These are phyloP conservation scores for Cyprinella venusta DNA, from an alignment of 2,797 vertebrate species.

Conservation along the genomic window DNA sequence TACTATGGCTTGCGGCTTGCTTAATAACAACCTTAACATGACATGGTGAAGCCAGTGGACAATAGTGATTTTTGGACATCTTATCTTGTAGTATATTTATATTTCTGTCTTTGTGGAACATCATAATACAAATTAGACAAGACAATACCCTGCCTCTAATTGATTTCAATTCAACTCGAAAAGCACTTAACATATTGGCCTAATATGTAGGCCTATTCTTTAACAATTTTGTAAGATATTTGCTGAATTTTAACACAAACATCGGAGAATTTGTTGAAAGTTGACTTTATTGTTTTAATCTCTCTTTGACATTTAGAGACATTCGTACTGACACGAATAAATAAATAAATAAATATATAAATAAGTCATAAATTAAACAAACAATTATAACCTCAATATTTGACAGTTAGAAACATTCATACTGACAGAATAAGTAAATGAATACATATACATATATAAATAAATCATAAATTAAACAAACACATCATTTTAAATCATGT, in stretches of 20 bases:
- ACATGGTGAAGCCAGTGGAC: not conserved
- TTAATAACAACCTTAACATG: not conserved
- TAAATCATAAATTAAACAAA: not conserved
- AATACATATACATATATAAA: not conserved
- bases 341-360: conserved; percentile 13
- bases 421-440: not conserved
- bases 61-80: not conserved
- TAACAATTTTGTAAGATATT: not conserved
- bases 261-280: not conserved
- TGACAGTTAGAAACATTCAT: not conserved
- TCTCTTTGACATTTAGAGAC: not conserved
- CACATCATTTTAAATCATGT: not conserved
- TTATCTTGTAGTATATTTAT: not conserved
- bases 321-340: not conserved
- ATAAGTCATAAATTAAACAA: not conserved
- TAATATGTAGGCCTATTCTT: not conserved
- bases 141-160: not conserved
- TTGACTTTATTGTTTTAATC: not conserved
- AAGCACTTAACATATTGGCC: not conserved
- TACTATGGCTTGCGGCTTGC: not conserved
- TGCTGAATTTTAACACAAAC: not conserved
- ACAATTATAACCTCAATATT: not conserved
- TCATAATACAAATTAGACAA: not conserved
- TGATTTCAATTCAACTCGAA: not conserved
- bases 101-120: not conserved